Evolutionary conservation across 2,888 invertebrate genomes (phyloP).

Genomic region (Entomobrya multifasciata): DNA sequence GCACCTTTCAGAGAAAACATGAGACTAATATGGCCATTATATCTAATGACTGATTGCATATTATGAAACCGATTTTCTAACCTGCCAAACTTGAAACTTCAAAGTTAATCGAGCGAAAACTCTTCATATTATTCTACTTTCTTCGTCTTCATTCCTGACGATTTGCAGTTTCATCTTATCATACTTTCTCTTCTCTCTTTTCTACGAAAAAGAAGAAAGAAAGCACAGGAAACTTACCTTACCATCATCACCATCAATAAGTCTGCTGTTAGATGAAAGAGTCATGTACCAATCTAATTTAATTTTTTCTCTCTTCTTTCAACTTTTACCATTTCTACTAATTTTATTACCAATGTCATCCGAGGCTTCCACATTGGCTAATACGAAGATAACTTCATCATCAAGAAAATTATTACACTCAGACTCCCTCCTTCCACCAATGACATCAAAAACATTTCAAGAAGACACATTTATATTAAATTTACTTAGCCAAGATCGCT

Average conservation of each 20-base stretch:
- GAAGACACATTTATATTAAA: conserved; percentile 55
- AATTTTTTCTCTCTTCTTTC: not conserved
- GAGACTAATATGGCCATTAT: no score
- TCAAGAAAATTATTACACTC: conserved; percentile 16
- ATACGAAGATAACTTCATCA: not conserved
- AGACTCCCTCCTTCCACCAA: not conserved
- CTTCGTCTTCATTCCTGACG: no score
- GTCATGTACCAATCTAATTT: not conserved
- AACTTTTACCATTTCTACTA: conserved; percentile 8
- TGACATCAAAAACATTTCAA: not conserved
- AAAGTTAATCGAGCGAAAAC: no score
- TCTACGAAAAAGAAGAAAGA: not conserved
- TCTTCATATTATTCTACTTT: no score
- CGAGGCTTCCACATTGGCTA: not conserved
- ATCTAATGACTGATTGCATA: no score
- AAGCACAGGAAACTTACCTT: not conserved
- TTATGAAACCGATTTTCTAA: no score
- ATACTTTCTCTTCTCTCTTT: not conserved
- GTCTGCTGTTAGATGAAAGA: not conserved
- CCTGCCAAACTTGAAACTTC: no score
- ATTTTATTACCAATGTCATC: not conserved
- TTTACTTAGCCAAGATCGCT: conserved; percentile 50
- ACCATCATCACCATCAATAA: not conserved
- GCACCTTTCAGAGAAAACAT: no score
- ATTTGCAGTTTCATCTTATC: not conserved